A percentile compares a stretch with the other conserved stretches of the same genome.
Evolutionary conservation across 2,888 invertebrate genomes (phyloP).

Genomic region (Nomada fucata): DNA sequence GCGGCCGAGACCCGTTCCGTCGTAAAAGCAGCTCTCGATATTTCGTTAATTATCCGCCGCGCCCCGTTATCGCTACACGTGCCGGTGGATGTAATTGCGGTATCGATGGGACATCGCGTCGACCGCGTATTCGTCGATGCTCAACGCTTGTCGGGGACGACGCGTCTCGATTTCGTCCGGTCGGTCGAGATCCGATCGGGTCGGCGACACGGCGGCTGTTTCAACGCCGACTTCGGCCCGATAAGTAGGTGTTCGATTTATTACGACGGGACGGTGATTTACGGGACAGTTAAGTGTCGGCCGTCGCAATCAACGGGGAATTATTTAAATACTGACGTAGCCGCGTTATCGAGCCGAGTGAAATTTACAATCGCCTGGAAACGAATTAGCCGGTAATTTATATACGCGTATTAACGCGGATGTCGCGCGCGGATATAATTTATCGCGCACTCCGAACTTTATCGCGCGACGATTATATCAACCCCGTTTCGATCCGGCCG

Average conservation of each 20-base stretch:
- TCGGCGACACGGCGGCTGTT: conserved; percentile 26
- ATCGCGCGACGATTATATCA: too few species aligned
- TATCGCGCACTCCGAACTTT: too few species aligned
- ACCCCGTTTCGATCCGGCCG: too few species aligned
- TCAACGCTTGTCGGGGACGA: too few species aligned
- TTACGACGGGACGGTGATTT: conserved; percentile 25
- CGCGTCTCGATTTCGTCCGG: background rate
- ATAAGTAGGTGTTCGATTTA: conserved; percentile 54
- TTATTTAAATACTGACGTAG: conserved; percentile 45
- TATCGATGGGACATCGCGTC: background rate
- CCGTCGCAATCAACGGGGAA: conserved; percentile 18
- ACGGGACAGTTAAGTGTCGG: conserved; percentile 43
- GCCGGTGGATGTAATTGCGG: background rate
- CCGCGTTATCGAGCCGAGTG: background rate
- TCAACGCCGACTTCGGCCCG: conserved; percentile 33
- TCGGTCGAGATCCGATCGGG: background rate
- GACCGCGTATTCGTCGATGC: background rate
- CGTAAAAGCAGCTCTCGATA: conserved; percentile 40
- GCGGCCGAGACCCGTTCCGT: background rate
- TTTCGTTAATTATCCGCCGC: conserved; percentile 16
- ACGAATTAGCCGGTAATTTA: background rate
- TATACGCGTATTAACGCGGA: too few species aligned
- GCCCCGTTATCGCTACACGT: background rate
- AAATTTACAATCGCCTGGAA: background rate
- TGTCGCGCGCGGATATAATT: too few species aligned